Conservation (phyloP, 2,888 invertebrate genomes). For the Polyommatus iphigenia region DNA sequence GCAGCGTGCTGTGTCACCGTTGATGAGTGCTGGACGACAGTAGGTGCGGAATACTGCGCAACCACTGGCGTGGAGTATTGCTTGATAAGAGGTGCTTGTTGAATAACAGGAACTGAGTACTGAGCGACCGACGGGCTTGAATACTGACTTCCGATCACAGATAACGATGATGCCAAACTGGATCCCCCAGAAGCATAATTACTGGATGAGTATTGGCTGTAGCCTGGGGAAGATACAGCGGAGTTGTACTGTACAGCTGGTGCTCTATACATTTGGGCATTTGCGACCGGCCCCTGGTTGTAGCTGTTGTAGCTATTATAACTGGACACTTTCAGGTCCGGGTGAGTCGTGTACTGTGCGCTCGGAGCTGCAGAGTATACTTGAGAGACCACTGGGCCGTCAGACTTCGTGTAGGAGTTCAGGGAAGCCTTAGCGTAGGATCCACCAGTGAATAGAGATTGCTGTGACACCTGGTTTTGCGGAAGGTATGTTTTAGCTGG, state of each 20-base stretch:
- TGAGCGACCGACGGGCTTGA: constrained; percentile 21
- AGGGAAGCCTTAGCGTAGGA: constrained; percentile 69
- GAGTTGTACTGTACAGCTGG: constrained; percentile 41
- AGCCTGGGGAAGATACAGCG: constrained; percentile 35
- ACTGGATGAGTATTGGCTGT: constrained; percentile 35
- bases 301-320: constrained; percentile 41
- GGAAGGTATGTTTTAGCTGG: constrained; percentile 60
- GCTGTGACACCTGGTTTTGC: constrained; percentile 62
- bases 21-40: constrained; percentile 43
- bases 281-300: constrained; percentile 41
- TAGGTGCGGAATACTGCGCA: constrained; percentile 37
- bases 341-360: constrained; percentile 63
- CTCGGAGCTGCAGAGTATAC: constrained; percentile 62
- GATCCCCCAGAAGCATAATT: constrained; percentile 32
- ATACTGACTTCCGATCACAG: constrained; percentile 33
- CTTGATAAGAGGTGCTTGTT: neutral
- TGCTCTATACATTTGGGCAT: constrained; percentile 44
- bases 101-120: neutral
- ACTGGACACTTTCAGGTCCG: constrained; percentile 51
- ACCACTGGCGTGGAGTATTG: constrained; percentile 11
- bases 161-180: constrained; percentile 33
- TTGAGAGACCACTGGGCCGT: constrained; percentile 72
- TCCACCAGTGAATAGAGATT: constrained; percentile 53
- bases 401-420: constrained; percentile 61
- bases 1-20: constrained; percentile 37